phyloP scores from a whole-genome alignment of 1,140 invertebrate genomes.

The Drosophila nigrodunni region DNA sequence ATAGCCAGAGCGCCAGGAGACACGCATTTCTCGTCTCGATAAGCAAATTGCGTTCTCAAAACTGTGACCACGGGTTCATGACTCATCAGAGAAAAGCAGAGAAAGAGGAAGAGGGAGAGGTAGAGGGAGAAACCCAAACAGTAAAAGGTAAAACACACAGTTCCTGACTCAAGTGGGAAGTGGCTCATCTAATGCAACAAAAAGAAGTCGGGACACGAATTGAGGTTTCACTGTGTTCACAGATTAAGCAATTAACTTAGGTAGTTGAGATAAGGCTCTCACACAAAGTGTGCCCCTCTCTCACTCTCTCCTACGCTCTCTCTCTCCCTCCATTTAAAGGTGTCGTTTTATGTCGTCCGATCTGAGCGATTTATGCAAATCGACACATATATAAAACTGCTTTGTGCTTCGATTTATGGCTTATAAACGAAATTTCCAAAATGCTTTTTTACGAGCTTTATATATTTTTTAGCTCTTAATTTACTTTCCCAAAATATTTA shows the following conservation, averaged over 20 bases:
- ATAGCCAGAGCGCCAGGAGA: slow-evolving; percentile 73
- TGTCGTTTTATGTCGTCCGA: slow-evolving; percentile 38
- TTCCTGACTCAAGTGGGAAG: slow-evolving; percentile 8
- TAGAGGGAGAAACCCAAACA: slow-evolving; percentile 3
- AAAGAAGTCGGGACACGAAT: slow-evolving; percentile 1
- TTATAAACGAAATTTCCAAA: slow-evolving; percentile 26
- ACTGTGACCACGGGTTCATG: slow-evolving; percentile 32
- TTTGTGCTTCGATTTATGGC: slow-evolving; percentile 3
- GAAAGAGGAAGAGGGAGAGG: background rate
- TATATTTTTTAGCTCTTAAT: slow-evolving; percentile 60
- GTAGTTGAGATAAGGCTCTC: slow-evolving; percentile 70
- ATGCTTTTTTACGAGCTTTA: slow-evolving; percentile 30
- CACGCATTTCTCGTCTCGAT: slow-evolving; percentile 76
- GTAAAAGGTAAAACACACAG: slow-evolving; percentile 6
- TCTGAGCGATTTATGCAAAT: slow-evolving; percentile 66
- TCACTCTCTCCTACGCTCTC: background rate
- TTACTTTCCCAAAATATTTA: slow-evolving; percentile 74
- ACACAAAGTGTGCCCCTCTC: slow-evolving; percentile 1
- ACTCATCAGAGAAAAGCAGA: slow-evolving; percentile 18
- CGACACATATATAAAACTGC: background rate
- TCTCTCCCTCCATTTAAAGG: background rate
- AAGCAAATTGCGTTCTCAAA: slow-evolving; percentile 69
- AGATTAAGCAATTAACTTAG: slow-evolving; percentile 80
- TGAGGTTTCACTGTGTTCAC: slow-evolving; percentile 29
- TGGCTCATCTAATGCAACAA: slow-evolving; percentile 22